phyloP scores from a whole-genome alignment of 2,888 invertebrate species.

The Caenorhabditis japonica region DNA sequence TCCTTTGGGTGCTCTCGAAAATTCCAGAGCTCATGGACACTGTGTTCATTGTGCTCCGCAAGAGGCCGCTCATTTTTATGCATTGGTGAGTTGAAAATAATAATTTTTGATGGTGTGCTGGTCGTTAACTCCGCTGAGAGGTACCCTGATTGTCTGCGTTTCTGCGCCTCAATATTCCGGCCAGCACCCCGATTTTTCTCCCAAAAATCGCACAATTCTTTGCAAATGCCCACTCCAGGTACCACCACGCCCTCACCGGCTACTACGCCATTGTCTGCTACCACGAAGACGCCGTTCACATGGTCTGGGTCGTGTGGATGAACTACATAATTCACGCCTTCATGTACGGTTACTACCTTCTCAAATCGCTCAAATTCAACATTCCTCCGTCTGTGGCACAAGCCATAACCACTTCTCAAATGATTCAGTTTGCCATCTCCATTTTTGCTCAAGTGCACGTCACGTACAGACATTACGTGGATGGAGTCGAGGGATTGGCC shows the following conservation, averaged over 20 bases:
- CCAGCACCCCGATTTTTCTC: too few relatives aligned
- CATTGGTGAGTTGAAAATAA: constrained; percentile 61
- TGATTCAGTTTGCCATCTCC: constrained; percentile 73
- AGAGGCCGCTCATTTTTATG: constrained; percentile 73
- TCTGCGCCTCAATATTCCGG: too few relatives aligned
- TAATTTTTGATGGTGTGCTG: too few relatives aligned
- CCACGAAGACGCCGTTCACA: constrained; percentile 73
- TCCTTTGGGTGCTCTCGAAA: constrained; percentile 74
- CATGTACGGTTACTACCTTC: constrained; percentile 74
- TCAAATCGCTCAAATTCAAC: constrained; percentile 69
- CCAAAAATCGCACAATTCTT: not conserved
- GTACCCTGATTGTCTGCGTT: too few relatives aligned
- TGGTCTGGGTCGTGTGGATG: constrained; percentile 74
- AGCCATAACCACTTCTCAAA: constrained; percentile 70
- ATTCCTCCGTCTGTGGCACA: constrained; percentile 72
- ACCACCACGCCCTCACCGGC: constrained; percentile 74
- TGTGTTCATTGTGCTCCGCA: constrained; percentile 73
- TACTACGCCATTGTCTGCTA: constrained; percentile 74
- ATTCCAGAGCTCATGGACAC: constrained; percentile 75
- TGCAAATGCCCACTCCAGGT: constrained; percentile 58
- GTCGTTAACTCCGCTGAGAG: too few relatives aligned
- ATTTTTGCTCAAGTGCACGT: constrained; percentile 70
- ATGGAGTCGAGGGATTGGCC: constrained; percentile 58
- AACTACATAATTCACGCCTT: constrained; percentile 72
- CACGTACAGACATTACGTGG: constrained; percentile 50